A percentile compares a stretch with the other conserved stretches of the same genome.
Evolutionary conservation across 2,797 vertebrate genomes (phyloP).

Genomic region (Nothura maculosa): DNA sequence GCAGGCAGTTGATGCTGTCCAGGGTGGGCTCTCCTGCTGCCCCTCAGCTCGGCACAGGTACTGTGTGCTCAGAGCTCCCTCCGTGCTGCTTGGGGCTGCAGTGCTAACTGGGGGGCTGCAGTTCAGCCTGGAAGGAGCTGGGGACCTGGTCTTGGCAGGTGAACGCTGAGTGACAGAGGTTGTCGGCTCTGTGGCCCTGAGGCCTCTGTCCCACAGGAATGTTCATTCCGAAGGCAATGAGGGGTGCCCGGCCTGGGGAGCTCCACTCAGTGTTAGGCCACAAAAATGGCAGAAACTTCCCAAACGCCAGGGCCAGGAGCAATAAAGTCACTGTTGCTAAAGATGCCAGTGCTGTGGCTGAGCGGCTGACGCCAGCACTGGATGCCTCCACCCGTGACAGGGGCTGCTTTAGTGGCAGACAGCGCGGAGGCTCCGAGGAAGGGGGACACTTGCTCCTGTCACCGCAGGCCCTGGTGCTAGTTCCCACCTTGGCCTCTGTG

Average conservation of each 20-base stretch:
- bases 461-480: accelerated
- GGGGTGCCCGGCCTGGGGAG: not conserved
- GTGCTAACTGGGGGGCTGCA: not conserved
- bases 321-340: accelerated
- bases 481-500: accelerated
- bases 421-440: not conserved
- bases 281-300: accelerated
- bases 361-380: accelerated
- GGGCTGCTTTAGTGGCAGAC: accelerated
- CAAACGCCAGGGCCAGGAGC: not conserved
- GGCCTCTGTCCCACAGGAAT: accelerated
- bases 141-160: not conserved
- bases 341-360: not conserved
- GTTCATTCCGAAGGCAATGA: not conserved
- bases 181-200: not conserved
- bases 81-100: accelerated
- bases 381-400: accelerated
- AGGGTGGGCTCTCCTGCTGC: not conserved
- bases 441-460: accelerated
- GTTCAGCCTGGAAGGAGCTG: not conserved
- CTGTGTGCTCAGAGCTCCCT: not conserved
- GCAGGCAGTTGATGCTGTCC: accelerated
- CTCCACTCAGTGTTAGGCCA: accelerated
- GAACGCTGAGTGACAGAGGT: accelerated
- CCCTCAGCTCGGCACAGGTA: not conserved